Percentiles rank a stretch among this genome's conserved stretches.
Conservation (phyloP, 2,797 vertebrate species). For the Pelochelys cantorii region DNA sequence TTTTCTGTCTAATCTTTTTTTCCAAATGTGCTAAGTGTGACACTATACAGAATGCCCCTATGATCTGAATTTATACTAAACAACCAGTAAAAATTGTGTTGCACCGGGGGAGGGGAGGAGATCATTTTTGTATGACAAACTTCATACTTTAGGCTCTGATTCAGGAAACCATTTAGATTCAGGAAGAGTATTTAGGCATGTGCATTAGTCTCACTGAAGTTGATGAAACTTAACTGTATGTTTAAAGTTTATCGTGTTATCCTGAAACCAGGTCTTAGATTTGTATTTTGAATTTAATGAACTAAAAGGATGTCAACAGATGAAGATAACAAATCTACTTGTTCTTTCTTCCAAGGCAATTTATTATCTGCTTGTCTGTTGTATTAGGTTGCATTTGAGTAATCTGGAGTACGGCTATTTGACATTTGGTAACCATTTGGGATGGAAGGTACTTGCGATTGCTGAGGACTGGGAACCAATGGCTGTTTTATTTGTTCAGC, state of each 20-base stretch:
- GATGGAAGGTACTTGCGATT: not conserved
- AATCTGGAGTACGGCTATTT: no score
- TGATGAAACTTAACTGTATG: not conserved
- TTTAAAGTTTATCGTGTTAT: not conserved
- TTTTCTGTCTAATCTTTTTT: not conserved
- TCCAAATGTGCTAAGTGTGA: not conserved
- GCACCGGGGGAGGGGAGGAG: not conserved
- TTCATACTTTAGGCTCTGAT: not conserved
- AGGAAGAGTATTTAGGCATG: not conserved
- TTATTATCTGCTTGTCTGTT: not conserved
- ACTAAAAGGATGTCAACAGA: not conserved
- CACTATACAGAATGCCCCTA: not conserved
- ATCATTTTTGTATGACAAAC: not conserved
- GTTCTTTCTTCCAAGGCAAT: not conserved
- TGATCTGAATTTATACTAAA: not conserved
- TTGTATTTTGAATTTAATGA: not conserved
- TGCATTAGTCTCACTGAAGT: not conserved
- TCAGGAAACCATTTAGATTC: not conserved
- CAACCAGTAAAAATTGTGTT: not conserved
- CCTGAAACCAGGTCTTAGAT: not conserved
- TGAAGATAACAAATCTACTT: not conserved
- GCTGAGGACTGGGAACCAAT: not conserved
- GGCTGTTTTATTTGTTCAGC: not conserved
- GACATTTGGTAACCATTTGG: not conserved
- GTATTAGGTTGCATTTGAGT: no score